Base-by-base conservation (phyloP, 2,888 invertebrate species). In the Synergus umbraculus region DNA sequence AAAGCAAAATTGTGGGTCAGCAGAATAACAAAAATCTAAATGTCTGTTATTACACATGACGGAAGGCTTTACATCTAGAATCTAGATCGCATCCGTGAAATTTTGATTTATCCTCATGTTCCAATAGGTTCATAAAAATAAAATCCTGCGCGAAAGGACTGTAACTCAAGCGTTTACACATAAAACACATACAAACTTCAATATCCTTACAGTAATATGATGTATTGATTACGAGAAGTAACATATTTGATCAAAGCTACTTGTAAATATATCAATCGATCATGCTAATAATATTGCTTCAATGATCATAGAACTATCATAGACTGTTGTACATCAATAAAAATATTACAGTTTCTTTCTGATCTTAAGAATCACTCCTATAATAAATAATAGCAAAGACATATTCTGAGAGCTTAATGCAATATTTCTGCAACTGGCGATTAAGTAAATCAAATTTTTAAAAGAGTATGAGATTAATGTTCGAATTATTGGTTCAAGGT, bases 21-120 rank as follows among this genome's bases (percentile, higher is more conserved):
- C 15, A 49, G 15, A 49, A 15, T 49, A 49, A 15, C n/a, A 7
- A 15, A 1, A 54, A 3, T 18, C 0, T 18, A 18, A 58, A 18
- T 58, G 9, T 18, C 18, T 18, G 9, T 58, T 58, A 58, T 58
- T 58, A 18, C 22, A 58, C 79, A 46, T 77, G 76, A 73, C 67
- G 76, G 73, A 65, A 81, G 76, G 78, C 73, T 77, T 78, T 73
- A 80, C 67, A 8, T 54, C 29, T 66, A 64, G 80, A 65, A 78
- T 82, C 78, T 79, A 66, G 79, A 80, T 82, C 77, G 63, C 64
- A 78, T 29, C 77, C 66, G 76, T 80, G 79, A 78, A 82, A 84
- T 76, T 82, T 83, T 84, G 83, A 84, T 83, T 84, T 83, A 84
- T 82, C 44, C 15, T 84, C 79, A 54, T 9, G n/a, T 76, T 49